phyloP scores from a whole-genome alignment of 2,113 vertebrate species.

The Ceyx margarethae region DNA sequence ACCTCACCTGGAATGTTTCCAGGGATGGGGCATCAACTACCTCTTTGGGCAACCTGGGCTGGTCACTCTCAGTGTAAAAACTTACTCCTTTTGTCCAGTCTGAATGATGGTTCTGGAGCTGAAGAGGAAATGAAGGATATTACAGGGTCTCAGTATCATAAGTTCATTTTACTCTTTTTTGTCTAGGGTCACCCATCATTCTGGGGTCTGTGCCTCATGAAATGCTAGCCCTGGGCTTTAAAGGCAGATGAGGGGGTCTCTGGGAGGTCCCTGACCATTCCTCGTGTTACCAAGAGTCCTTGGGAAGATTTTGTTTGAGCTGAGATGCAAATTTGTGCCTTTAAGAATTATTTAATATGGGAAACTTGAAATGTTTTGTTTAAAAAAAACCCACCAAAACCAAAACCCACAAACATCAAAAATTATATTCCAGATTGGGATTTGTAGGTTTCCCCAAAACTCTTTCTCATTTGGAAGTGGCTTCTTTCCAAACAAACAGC shows the following conservation, averaged over 20 bases:
- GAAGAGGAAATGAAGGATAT: not conserved
- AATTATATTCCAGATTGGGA: not conserved
- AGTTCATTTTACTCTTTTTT: not conserved
- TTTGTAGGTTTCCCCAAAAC: not conserved
- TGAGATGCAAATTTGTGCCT: not conserved
- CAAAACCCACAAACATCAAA: not conserved
- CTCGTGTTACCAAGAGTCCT: rapidly evolving
- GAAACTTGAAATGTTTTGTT: not conserved
- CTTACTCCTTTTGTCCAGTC: not conserved
- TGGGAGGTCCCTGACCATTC: not conserved
- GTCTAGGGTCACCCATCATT: not conserved
- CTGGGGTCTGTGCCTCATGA: not conserved
- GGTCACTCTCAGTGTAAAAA: not conserved
- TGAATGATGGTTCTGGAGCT: not conserved
- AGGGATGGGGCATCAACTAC: not conserved
- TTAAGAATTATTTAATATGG: not conserved
- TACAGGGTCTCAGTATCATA: not conserved
- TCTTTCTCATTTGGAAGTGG: not conserved
- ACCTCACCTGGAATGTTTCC: not conserved
- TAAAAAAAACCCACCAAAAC: not conserved
- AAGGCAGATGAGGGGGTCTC: not conserved
- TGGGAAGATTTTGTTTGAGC: not conserved
- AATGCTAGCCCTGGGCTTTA: not conserved
- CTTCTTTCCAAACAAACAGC: not conserved
- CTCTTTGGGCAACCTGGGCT: not conserved